phyloP scores from a whole-genome alignment of 2,888 invertebrate genomes.

The Amphipoea oculea region DNA sequence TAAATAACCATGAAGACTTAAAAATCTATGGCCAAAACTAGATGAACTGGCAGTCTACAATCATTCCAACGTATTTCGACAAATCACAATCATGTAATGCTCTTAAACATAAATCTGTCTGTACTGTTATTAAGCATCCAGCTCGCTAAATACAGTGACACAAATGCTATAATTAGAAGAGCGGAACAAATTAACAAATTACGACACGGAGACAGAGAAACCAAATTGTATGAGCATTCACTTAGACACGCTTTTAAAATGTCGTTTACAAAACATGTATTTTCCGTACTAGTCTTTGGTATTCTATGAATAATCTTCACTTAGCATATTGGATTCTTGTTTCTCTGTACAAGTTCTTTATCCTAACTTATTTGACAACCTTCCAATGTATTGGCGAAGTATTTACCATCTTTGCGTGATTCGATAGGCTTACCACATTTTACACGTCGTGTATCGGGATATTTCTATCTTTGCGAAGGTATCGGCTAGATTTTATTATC shows the following conservation, averaged over 20 bases:
- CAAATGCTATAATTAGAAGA: slow-evolving; percentile 41
- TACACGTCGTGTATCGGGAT: not conserved
- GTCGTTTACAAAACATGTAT: slow-evolving; percentile 14
- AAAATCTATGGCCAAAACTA: not conserved
- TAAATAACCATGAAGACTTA: not conserved
- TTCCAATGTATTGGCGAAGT: slow-evolving; percentile 11
- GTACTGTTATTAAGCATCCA: slow-evolving; percentile 6
- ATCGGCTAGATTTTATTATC: not conserved
- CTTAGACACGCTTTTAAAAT: slow-evolving; percentile 41
- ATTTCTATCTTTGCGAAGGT: not conserved
- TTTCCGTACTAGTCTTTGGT: slow-evolving; percentile 20
- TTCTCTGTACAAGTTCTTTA: slow-evolving; percentile 12
- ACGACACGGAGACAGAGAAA: slow-evolving; percentile 14
- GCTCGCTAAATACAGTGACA: slow-evolving; percentile 36
- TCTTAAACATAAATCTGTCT: slow-evolving; percentile 13
- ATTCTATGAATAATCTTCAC: slow-evolving; percentile 37
- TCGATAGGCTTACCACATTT: not conserved
- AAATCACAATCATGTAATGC: not conserved
- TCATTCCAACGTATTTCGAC: not conserved
- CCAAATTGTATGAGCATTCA: slow-evolving; percentile 39
- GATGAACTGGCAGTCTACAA: not conserved
- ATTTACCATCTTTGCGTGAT: slow-evolving; percentile 22
- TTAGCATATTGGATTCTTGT: slow-evolving; percentile 30
- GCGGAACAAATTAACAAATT: slow-evolving; percentile 40
- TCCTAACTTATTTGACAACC: slow-evolving; percentile 30